Base-by-base conservation (phyloP, 2,888 invertebrate genomes). In the Meteorus cinctellus region DNA sequence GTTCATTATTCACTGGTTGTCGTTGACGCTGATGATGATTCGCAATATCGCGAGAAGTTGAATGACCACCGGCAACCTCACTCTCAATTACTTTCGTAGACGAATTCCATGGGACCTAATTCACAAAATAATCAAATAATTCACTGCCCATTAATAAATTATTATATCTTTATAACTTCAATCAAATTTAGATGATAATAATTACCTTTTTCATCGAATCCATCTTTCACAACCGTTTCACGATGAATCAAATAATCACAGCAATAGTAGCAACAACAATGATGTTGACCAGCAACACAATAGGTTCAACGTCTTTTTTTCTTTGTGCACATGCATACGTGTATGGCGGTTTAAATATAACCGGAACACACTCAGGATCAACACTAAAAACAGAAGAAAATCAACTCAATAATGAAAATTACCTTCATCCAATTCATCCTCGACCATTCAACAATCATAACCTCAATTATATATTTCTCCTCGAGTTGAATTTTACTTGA, bases 121-220 rank as follows among this genome's bases (percentile, higher is more conserved):
- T 27, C 24, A 29, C 24, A 14, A 60, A 45, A n/a, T 10, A 67
- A 59, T 29, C 10, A 55, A 60, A 16, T 16, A n/a, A 12, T 55
- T 48, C 14, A 41, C 41, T 19, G 36, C 31, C 41, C 29, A 63
- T 72, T 2, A 59, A 10, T 12, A 29, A 16, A 16, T 14, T 24
- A 41, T 31, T 24, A 41, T 12, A 41, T 24, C 8, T 41, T 66
- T 24, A 19, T n/a, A 34, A 5, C 6, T 48, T 48, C 10, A 16
- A 45, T 31, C 5, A 55, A 55, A 27, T 2, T 16, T 51, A 24
- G 29, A 4, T 29, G 12, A 4, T 55, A 62, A 14, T 36, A 10
- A 48, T 70, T 34, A 75, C 75, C 70, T 75, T 75, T 55, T 55
- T 63, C 36, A 36, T 36, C 41, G 70, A 75, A 51, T 75, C 75